Base-by-base conservation (phyloP, 92 coral and sea anemone genomes). In the Epizoanthus fatuus region DNA sequence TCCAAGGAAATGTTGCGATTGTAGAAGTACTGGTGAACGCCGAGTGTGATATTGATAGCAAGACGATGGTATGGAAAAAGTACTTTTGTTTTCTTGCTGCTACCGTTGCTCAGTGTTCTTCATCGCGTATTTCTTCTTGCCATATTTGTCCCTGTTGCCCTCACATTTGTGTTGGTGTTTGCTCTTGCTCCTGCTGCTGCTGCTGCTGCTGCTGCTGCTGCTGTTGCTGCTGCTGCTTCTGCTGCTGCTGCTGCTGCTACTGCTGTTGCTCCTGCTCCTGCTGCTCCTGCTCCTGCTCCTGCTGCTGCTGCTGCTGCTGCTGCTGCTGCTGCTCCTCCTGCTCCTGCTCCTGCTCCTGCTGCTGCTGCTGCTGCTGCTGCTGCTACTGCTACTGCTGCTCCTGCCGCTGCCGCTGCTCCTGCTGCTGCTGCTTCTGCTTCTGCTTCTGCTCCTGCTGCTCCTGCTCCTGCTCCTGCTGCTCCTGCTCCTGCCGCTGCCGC, bases 31-130 rank as follows among this genome's bases (percentile, higher is more conserved):
- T 94, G 81, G 51, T 94, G 47, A 52, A 55, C 22, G 98, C 95
- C 7, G 92, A 90, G 44, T 89, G 95, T 72, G 79, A 94, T 75
- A 52, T 86, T 42, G 87, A 87, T 65, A 86, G 91, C 37, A 83
- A 74, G 22, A 94, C 95, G 40, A 88, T 86, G 83, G 98, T 92
- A 72, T 55, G 86, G 38, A 37, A 17, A 1, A 22, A 11, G 54
- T 7, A 20, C 51, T 29, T 29, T 29, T 29, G 35, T 29, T 29
- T 29, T 29, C 0, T 29, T 29, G 35, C 35, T 29, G 35, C 35
- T 29, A 29, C 35, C 35, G 35, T 2, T 29, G 35, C 35, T 29
- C 35, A 29, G 35, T 29, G 35, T 29, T 29, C 35, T 29, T 13
- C 67, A 12, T 1, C 0, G 2, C 32, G 40, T 0, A 0, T 14